phyloP scores from a whole-genome alignment of 2,797 vertebrate species.

The Gastrophryne carolinensis region DNA sequence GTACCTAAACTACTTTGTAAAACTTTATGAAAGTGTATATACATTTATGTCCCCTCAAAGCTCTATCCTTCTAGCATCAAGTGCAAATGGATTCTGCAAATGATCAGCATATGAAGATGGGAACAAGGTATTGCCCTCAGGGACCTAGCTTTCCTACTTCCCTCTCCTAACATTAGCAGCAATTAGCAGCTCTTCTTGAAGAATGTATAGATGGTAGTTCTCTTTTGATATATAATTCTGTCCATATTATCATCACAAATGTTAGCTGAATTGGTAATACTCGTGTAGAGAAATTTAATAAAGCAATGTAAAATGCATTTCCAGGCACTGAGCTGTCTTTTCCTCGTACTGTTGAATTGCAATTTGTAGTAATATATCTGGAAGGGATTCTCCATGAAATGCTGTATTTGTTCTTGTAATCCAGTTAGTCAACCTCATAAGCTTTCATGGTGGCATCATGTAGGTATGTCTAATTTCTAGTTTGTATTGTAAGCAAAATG shows the following conservation, averaged over 20 bases:
- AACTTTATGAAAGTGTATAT: background rate
- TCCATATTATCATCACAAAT: conserved; percentile 18
- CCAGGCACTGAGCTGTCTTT: background rate
- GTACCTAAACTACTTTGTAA: no score
- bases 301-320: background rate
- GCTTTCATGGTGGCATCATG: no score
- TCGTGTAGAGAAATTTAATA: background rate
- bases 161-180: background rate
- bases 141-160: background rate
- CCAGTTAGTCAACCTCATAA: no score
- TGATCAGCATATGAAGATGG: background rate
- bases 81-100: background rate
- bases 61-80: background rate
- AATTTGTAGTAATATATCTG: background rate
- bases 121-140: background rate
- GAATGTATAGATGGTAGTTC: background rate
- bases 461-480: no score
- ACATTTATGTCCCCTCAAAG: background rate
- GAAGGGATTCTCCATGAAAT: background rate
- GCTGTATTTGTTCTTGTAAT: background rate
- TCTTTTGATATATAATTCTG: conserved; percentile 16
- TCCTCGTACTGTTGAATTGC: background rate
- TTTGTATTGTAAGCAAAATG: no score
- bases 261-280: background rate
- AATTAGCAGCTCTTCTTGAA: background rate